These are phyloP conservation scores for Hypselothyrea guttata DNA, from an alignment of 2,888 invertebrate species.

Conservation along the genomic window DNA sequence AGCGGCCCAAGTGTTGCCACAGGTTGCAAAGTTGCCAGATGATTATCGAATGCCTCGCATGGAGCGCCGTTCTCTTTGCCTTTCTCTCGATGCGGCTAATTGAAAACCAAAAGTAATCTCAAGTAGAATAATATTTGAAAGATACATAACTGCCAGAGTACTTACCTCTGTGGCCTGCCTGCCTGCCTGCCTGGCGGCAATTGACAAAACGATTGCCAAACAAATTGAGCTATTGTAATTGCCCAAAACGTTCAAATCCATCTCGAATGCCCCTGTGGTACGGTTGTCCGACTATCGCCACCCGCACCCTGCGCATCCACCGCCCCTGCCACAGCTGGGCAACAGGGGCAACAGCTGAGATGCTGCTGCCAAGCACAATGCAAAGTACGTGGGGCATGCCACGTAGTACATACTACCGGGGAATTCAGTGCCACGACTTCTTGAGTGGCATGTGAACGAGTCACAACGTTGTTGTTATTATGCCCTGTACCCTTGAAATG, in stretches of 20 bases:
- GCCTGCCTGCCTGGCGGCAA: conserved; percentile 30
- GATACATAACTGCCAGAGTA: conserved; percentile 41
- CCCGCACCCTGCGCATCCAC: background rate
- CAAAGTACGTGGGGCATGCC: conserved; percentile 61
- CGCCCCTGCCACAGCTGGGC: background rate
- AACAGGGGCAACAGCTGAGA: too few species aligned
- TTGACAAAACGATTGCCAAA: conserved; percentile 75
- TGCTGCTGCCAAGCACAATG: conserved; percentile 31
- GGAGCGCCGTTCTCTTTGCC: conserved; percentile 66
- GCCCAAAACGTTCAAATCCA: conserved; percentile 75
- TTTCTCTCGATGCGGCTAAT: conserved; percentile 66
- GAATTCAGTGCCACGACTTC: conserved; percentile 71
- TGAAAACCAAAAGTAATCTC: conserved; percentile 56
- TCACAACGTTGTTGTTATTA: conserved; percentile 38
- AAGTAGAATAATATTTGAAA: conserved; percentile 42
- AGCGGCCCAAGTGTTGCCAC: too few species aligned
- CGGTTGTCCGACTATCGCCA: conserved; percentile 9
- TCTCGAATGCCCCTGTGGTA: conserved; percentile 40
- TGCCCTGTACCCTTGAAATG: too few species aligned
- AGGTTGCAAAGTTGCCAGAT: background rate
- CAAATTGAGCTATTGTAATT: conserved; percentile 76
- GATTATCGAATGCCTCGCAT: background rate
- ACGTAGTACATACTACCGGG: conserved; percentile 35
- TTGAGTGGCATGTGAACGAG: conserved; percentile 75
- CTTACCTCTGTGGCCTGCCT: too few species aligned